Conservation (phyloP, 2,113 vertebrate species). For the Telmatochromis sp. region DNA sequence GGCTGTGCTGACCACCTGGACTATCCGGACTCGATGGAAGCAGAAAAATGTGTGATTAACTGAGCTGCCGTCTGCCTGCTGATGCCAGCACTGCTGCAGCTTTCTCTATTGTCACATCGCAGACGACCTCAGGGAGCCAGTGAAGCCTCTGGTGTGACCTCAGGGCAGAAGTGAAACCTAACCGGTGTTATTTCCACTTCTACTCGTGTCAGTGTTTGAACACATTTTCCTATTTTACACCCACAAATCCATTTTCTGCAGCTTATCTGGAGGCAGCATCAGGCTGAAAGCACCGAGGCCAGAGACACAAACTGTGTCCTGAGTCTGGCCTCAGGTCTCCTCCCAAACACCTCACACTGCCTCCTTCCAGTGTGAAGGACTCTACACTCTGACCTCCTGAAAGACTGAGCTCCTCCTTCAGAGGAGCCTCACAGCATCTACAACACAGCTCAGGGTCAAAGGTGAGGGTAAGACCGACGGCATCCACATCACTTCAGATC, state of each 20-base stretch:
- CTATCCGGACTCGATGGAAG: accelerated
- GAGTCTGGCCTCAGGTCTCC: accelerated
- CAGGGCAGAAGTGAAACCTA: background rate
- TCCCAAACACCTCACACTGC: background rate
- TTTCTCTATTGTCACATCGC: background rate
- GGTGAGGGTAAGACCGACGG: background rate
- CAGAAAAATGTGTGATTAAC: background rate
- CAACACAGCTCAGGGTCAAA: background rate
- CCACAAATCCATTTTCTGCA: background rate
- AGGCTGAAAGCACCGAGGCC: background rate
- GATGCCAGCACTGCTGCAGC: background rate
- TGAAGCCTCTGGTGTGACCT: background rate
- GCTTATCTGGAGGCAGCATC: background rate
- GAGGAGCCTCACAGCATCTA: background rate
- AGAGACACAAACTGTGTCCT: background rate
- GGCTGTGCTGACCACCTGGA: background rate
- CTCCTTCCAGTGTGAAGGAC: background rate
- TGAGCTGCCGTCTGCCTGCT: accelerated
- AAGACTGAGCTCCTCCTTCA: background rate
- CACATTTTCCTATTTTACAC: background rate
- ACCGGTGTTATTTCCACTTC: background rate
- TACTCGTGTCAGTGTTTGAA: background rate
- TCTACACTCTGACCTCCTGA: background rate
- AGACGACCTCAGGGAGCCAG: background rate
- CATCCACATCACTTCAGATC: background rate